phyloP scores from a whole-genome alignment of 92 coral and sea anemone genomes.

The Parazoanthus atlanticus region DNA sequence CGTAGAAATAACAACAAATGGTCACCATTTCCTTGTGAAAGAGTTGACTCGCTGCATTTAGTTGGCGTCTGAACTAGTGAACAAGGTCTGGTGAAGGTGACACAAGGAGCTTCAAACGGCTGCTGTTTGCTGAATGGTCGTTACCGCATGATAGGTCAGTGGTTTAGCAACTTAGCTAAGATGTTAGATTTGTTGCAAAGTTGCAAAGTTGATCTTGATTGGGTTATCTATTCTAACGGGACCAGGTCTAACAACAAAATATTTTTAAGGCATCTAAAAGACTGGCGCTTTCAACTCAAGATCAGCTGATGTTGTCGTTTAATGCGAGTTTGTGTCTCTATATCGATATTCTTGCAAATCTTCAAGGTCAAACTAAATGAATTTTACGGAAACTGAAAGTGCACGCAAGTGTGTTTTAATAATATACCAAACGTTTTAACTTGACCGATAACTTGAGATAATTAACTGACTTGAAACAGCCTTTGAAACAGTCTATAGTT shows the following conservation, averaged over 20 bases:
- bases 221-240: no score
- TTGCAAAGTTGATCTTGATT: neutral
- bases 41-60: neutral
- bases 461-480: no score
- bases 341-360: neutral
- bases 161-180: neutral
- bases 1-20: conserved; percentile 13
- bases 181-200: neutral
- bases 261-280: neutral
- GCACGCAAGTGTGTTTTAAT: neutral
- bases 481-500: no score
- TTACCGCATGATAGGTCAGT: neutral
- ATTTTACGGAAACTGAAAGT: neutral
- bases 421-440: neutral
- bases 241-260: no score
- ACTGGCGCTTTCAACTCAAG: neutral
- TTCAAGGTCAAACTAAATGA: neutral
- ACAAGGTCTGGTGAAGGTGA: neutral
- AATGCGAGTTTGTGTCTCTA: neutral
- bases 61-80: neutral
- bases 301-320: neutral
- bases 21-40: conserved; percentile 5
- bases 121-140: neutral
- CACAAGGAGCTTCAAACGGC: neutral
- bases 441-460: neutral